Percentiles rank a stretch among this genome's conserved stretches.
Conservation (phyloP, 2,113 vertebrate species). For the Calidris pygmaea region DNA sequence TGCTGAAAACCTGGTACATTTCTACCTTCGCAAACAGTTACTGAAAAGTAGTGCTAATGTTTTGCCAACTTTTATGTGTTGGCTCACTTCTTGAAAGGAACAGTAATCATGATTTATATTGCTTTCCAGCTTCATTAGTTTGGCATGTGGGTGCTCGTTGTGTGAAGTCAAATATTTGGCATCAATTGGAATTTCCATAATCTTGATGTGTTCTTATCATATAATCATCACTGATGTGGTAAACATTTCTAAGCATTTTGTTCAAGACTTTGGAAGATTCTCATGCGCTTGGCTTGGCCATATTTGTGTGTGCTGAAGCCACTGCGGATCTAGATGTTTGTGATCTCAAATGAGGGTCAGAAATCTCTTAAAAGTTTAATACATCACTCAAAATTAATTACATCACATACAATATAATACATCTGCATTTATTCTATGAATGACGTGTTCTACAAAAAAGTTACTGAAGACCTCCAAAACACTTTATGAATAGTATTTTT, state of each 20-base stretch:
- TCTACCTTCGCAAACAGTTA: neutral
- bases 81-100: neutral
- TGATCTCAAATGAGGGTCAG: neutral
- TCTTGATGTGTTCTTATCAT: neutral
- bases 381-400: neutral
- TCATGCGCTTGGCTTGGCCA: neutral
- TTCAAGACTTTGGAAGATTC: neutral
- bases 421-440: neutral
- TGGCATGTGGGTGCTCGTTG: neutral
- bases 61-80: neutral
- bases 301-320: neutral
- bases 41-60: neutral
- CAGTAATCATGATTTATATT: neutral
- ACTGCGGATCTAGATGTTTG: neutral
- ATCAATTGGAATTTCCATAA: neutral
- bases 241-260: neutral
- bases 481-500: neutral
- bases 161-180: neutral
- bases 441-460: neutral
- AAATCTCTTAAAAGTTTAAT: neutral
- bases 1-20: neutral
- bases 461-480: neutral
- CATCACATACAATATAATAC: neutral
- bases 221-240: neutral
- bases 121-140: neutral